phyloP scores from a whole-genome alignment of 2,797 vertebrate species.

The Sphaeramia orbicularis region DNA sequence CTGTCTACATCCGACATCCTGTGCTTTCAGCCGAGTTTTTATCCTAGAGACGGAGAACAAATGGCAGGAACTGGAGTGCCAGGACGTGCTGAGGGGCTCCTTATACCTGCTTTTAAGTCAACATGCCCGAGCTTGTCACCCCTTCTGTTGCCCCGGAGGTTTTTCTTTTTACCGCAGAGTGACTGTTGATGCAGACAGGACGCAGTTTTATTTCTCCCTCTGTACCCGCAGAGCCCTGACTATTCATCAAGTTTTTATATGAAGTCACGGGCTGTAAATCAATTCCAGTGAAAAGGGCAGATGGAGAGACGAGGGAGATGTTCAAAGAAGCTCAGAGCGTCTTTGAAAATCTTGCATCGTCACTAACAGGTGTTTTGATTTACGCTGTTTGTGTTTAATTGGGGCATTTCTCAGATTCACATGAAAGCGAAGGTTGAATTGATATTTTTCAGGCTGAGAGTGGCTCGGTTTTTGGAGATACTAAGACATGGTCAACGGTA shows the following conservation, averaged over 20 bases:
- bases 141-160: constrained; percentile 61
- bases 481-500: constrained; percentile 22
- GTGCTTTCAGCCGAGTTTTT: constrained; percentile 71
- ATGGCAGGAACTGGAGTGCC: constrained; percentile 75
- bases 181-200: constrained; percentile 61
- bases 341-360: constrained; percentile 70
- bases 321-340: constrained; percentile 66
- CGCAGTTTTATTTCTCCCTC: constrained; percentile 28
- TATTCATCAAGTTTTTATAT: constrained; percentile 79
- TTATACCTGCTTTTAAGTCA: constrained; percentile 76
- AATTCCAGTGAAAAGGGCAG: constrained; percentile 53
- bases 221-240: constrained; percentile 40
- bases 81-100: constrained; percentile 74
- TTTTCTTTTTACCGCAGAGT: constrained; percentile 43
- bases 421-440: constrained; percentile 53
- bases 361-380: constrained; percentile 74
- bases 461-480: constrained; percentile 17
- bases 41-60: constrained; percentile 73
- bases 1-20: constrained; percentile 75
- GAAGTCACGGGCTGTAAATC: constrained; percentile 78
- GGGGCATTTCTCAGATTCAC: constrained; percentile 48
- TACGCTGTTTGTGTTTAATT: constrained; percentile 52
- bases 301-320: constrained; percentile 30
- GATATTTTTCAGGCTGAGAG: constrained; percentile 44
- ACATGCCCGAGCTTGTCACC: constrained; percentile 74